phyloP scores from a whole-genome alignment of 2,888 invertebrate genomes.

The Trilocha varians region DNA sequence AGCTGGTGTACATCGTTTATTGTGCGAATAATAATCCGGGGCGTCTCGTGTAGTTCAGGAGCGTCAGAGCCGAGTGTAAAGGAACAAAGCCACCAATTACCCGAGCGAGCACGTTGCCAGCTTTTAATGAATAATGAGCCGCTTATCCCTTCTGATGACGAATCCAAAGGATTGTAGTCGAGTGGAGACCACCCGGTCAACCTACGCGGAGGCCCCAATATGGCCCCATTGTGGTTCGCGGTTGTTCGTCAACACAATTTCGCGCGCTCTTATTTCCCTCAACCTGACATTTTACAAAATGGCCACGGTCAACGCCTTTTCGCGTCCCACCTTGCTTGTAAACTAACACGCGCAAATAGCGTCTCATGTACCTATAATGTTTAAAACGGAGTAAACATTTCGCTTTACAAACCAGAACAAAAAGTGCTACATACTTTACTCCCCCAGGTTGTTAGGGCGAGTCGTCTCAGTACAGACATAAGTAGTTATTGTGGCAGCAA shows the following conservation, averaged over 20 bases:
- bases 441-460: not conserved
- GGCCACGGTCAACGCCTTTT: slow-evolving; percentile 47
- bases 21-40: slow-evolving; percentile 61
- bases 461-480: not conserved
- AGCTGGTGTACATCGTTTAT: slow-evolving; percentile 51
- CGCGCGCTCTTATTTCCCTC: slow-evolving; percentile 39
- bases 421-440: not conserved
- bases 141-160: slow-evolving; percentile 63
- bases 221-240: slow-evolving; percentile 15
- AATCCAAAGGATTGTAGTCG: slow-evolving; percentile 60
- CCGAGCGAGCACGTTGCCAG: slow-evolving; percentile 65
- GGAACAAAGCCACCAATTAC: slow-evolving; percentile 71
- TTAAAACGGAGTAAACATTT: not conserved
- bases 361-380: not conserved
- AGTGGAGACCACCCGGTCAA: slow-evolving; percentile 51
- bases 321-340: slow-evolving; percentile 15
- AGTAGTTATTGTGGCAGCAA: not conserved
- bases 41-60: slow-evolving; percentile 41
- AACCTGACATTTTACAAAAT: slow-evolving; percentile 62
- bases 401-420: not conserved
- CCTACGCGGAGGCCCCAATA: slow-evolving; percentile 9
- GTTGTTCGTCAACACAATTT: slow-evolving; percentile 58
- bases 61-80: slow-evolving; percentile 60
- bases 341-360: slow-evolving; percentile 11
- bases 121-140: slow-evolving; percentile 72